Conservation (phyloP, 2,797 vertebrate species). For the Anas capensis region DNA sequence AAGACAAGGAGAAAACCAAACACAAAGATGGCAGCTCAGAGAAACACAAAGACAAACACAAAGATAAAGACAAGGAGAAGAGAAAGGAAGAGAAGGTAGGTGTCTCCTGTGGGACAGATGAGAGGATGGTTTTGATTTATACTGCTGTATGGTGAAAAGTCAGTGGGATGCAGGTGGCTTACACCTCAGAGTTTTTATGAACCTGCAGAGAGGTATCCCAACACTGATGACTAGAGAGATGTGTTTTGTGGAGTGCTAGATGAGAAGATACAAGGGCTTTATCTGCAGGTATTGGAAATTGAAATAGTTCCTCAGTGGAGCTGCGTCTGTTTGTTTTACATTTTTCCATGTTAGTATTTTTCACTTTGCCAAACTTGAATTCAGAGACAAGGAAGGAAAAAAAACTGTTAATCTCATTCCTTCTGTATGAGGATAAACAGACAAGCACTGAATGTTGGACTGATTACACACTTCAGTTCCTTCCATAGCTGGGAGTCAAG, state of each 20-base stretch:
- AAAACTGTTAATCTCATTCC: neutral
- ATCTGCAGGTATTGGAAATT: neutral
- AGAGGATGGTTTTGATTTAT: neutral
- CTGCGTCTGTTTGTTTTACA: neutral
- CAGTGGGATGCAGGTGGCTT: neutral
- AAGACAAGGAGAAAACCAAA: conserved; percentile 92
- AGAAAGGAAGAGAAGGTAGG: conserved; percentile 91
- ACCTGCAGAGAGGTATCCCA: neutral
- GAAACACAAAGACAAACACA: conserved; percentile 89
- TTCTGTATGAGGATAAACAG: neutral
- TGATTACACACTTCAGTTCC: neutral
- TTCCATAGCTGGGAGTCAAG: neutral
- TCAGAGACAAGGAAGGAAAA: neutral
- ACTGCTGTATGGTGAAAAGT: neutral
- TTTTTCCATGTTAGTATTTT: neutral
- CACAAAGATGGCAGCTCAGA: conserved; percentile 90
- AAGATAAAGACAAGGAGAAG: conserved; percentile 88
- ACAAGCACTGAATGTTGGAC: neutral
- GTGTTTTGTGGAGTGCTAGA: neutral
- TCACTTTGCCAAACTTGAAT: neutral
- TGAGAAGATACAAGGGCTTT: neutral
- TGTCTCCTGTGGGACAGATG: neutral
- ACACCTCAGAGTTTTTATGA: neutral
- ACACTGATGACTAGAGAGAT: neutral
- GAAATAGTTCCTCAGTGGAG: neutral